These are phyloP conservation scores for Leptocoma aspasia DNA, from an alignment of 2,113 vertebrate genomes.

Conservation along the genomic window DNA sequence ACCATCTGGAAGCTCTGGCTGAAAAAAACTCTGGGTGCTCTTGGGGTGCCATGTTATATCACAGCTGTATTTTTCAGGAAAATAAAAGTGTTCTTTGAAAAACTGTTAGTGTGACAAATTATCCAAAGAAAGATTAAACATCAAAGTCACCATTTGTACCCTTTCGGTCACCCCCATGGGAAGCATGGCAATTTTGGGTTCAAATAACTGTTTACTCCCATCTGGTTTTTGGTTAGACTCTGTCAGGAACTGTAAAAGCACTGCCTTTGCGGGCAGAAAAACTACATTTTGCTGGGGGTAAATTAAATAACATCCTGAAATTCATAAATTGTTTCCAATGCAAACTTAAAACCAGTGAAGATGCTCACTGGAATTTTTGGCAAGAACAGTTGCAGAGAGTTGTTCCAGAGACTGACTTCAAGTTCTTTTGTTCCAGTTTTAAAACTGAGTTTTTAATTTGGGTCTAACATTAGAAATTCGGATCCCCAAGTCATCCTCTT, in stretches of 20 bases:
- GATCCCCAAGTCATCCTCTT: background rate
- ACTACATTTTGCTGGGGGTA: background rate
- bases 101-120: background rate
- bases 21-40: background rate
- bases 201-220: background rate
- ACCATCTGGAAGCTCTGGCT: background rate
- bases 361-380: background rate
- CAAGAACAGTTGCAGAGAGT: background rate
- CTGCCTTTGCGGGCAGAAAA: background rate
- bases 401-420: background rate
- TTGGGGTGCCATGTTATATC: background rate
- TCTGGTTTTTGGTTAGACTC: background rate
- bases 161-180: rapidly evolving
- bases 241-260: background rate
- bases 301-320: background rate
- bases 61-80: background rate
- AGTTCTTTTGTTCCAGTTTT: background rate
- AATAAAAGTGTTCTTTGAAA: background rate
- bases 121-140: background rate
- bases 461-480: background rate
- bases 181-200: background rate
- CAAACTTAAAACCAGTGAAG: background rate
- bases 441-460: background rate
- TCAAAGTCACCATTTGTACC: background rate
- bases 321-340: background rate